phyloP scores from a whole-genome alignment of 2,888 invertebrate genomes.

The Phasia obesa region DNA sequence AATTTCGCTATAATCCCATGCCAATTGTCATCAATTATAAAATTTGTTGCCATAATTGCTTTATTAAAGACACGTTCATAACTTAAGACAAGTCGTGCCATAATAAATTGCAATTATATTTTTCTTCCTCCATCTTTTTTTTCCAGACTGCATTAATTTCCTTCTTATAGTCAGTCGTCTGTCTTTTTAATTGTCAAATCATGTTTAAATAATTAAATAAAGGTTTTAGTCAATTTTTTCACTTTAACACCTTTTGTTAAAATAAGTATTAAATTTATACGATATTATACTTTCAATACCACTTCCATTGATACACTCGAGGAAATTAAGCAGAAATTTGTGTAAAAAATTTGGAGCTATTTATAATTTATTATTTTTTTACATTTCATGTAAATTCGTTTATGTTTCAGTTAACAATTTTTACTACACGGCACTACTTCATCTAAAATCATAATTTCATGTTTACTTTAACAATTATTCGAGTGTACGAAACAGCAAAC shows the following conservation, averaged over 20 bases:
- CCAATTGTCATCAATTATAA: too few relatives aligned
- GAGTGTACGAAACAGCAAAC: constrained; percentile 10
- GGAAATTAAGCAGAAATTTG: neutral
- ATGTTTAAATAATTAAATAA: constrained; percentile 39
- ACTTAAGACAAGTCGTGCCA: too few relatives aligned
- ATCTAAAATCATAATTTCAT: neutral
- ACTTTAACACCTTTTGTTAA: constrained; percentile 40
- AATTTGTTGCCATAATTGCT: too few relatives aligned
- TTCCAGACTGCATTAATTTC: neutral
- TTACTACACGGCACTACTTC: too few relatives aligned
- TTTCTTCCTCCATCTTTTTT: too few relatives aligned
- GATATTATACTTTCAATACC: neutral
- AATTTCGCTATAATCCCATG: too few relatives aligned
- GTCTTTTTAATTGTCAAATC: constrained; percentile 34
- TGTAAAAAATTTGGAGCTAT: neutral
- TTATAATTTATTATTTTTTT: too few relatives aligned
- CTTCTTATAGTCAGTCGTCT: neutral
- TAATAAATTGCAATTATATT: too few relatives aligned
- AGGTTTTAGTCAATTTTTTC: constrained; percentile 33
- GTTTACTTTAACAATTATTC: neutral
- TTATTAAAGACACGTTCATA: too few relatives aligned
- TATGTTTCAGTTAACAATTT: too few relatives aligned
- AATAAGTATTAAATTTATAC: neutral
- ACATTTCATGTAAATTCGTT: too few relatives aligned
- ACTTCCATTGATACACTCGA: neutral